Conservation (phyloP, 2,113 vertebrate species). For the Thamnaconus septentrionalis region DNA sequence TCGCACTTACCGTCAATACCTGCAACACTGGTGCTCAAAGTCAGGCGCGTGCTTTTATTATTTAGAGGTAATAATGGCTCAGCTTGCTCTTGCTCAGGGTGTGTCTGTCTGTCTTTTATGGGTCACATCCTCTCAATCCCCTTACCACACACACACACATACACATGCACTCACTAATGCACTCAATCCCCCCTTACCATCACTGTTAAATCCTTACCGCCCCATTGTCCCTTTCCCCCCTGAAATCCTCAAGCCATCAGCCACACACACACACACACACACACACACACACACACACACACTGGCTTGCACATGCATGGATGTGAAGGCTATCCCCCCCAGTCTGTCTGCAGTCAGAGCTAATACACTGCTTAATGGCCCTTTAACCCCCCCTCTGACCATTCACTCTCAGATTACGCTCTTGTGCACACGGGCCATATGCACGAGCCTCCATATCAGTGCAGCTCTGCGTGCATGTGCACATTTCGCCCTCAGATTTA, state of each 20-base stretch:
- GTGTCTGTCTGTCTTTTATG: conserved; percentile 57
- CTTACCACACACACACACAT: conserved; percentile 44
- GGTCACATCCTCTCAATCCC: conserved; percentile 62
- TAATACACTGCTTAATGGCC: conserved; percentile 71
- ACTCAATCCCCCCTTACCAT: conserved; percentile 56
- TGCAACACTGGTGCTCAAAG: no score
- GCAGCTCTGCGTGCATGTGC: conserved; percentile 9
- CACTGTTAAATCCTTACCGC: conserved; percentile 54
- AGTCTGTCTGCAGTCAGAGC: conserved; percentile 35
- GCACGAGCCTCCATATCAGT: conserved; percentile 14
- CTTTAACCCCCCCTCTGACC: conserved; percentile 23
- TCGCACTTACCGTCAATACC: no score
- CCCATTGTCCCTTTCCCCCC: conserved; percentile 60
- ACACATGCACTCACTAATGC: conserved; percentile 52
- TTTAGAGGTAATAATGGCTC: no score
- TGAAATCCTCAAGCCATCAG: conserved; percentile 51
- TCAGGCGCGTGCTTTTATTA: no score
- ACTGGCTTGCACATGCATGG: background rate
- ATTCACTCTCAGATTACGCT: conserved; percentile 67
- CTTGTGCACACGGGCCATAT: conserved; percentile 2
- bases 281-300: conserved; percentile 16
- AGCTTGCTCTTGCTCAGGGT: conserved; percentile 17
- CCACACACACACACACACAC: conserved; percentile 15
- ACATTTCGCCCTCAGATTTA: background rate
- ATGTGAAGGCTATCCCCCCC: background rate